phyloP scores from a whole-genome alignment of 2,797 vertebrate genomes.

The Anguilla obscura region DNA sequence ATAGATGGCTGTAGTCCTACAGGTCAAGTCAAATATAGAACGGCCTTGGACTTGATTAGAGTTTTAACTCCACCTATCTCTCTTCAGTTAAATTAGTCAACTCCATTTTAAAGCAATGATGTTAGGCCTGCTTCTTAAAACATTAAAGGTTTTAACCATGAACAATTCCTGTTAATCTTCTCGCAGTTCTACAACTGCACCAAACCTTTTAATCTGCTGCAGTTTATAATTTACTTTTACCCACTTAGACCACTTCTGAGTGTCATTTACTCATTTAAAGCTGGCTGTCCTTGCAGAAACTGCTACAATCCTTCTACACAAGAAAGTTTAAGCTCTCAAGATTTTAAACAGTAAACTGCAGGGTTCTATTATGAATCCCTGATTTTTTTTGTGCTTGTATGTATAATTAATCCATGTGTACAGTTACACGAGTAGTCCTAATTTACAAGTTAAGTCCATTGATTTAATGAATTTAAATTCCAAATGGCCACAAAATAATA shows the following conservation, averaged over 20 bases:
- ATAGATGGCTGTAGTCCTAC: not conserved
- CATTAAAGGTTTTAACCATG: not conserved
- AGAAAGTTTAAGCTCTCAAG: not conserved
- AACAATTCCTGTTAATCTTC: slow-evolving; percentile 17
- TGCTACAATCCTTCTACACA: not conserved
- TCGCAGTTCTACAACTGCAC: not conserved
- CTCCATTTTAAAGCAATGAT: not conserved
- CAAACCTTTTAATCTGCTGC: slow-evolving; percentile 15
- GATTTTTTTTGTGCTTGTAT: not conserved
- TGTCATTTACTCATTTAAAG: slow-evolving; percentile 4
- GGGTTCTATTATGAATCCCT: not conserved
- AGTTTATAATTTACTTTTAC: slow-evolving; percentile 15
- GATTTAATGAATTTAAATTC: not conserved
- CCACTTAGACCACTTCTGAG: slow-evolving; percentile 3
- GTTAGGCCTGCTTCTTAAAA: not conserved
- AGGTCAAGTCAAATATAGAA: not conserved
- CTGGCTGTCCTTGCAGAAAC: not conserved
- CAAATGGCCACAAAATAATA: not conserved
- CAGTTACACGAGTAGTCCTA: not conserved
- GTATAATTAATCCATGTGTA: not conserved
- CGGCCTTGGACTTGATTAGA: not conserved
- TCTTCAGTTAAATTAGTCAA: not conserved
- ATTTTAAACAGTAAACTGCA: not conserved
- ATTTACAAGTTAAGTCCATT: not conserved
- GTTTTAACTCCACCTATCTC: not conserved